Evolutionary conservation across 1,140 invertebrate species (phyloP).

Genomic region (Halictus rubicundus): DNA sequence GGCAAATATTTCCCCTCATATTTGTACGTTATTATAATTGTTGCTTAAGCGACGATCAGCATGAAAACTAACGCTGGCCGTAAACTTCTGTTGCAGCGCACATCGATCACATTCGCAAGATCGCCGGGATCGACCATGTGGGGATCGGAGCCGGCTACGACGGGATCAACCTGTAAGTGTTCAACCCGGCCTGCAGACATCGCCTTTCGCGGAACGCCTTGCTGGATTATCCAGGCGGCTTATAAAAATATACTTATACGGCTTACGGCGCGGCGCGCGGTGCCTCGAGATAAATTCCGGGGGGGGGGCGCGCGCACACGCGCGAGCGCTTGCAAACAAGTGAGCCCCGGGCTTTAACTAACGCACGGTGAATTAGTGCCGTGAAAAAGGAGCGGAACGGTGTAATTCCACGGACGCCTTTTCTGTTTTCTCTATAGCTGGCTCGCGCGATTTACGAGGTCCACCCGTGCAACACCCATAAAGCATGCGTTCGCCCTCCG

Average conservation of each 20-base stretch:
- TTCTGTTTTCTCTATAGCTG: neutral
- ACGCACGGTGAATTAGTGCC: neutral
- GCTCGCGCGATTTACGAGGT: constrained; percentile 24
- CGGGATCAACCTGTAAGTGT: constrained; percentile 90
- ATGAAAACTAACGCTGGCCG: neutral
- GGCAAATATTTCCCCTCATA: too few relatives aligned
- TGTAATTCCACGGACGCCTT: neutral
- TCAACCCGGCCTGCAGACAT: too few relatives aligned
- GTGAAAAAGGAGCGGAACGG: neutral
- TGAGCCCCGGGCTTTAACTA: neutral
- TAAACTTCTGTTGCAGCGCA: constrained; percentile 85
- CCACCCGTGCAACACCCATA: constrained; percentile 11
- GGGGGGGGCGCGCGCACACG: too few relatives aligned
- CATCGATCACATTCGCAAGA: constrained; percentile 91
- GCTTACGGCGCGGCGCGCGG: too few relatives aligned
- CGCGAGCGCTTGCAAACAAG: neutral
- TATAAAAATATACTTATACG: constrained; percentile 4
- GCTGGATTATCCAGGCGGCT: neutral
- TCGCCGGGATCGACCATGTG: constrained; percentile 92
- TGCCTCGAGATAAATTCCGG: neutral
- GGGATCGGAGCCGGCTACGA: constrained; percentile 94
- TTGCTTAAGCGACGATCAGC: too few relatives aligned
- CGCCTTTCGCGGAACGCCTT: neutral
- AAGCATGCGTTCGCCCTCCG: neutral
- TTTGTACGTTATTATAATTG: too few relatives aligned